phyloP scores from a whole-genome alignment of 1,140 invertebrate genomes.

The Eupristina koningsbergeri region DNA sequence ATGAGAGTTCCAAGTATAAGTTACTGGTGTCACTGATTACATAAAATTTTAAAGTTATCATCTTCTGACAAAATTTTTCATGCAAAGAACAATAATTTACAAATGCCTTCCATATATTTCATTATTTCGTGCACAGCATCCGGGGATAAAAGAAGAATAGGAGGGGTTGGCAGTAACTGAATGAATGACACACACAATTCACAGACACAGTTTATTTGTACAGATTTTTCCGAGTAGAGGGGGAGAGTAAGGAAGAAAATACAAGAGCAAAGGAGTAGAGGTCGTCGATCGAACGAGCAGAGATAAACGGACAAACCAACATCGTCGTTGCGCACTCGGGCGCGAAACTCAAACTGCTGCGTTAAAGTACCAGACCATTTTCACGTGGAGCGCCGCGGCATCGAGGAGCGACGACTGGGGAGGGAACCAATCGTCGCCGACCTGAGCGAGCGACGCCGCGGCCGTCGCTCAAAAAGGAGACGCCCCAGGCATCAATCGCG shows the following conservation, averaged over 20 bases:
- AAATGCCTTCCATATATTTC: too few species aligned
- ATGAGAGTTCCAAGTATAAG: background rate
- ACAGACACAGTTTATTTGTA: background rate
- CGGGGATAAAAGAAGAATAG: background rate
- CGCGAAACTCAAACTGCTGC: constrained; percentile 34
- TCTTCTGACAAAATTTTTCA: background rate
- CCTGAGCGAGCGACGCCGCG: background rate
- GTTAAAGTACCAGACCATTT: background rate
- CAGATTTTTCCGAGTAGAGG: background rate
- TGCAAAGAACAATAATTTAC: background rate
- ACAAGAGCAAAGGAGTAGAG: background rate
- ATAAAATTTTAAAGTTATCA: background rate
- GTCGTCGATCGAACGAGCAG: background rate
- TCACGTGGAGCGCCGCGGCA: constrained; percentile 43
- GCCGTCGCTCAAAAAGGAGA: background rate
- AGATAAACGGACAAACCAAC: too few species aligned
- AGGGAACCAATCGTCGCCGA: background rate
- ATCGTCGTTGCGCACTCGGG: constrained; percentile 9
- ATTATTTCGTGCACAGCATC: background rate
- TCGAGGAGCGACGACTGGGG: background rate
- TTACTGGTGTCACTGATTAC: background rate
- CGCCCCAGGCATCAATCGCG: too few species aligned
- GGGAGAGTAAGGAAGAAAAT: background rate
- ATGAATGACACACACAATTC: background rate
- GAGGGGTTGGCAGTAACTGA: background rate